Evolutionary conservation across 2,113 vertebrate species (phyloP).

Genomic region (Alosa alosa): DNA sequence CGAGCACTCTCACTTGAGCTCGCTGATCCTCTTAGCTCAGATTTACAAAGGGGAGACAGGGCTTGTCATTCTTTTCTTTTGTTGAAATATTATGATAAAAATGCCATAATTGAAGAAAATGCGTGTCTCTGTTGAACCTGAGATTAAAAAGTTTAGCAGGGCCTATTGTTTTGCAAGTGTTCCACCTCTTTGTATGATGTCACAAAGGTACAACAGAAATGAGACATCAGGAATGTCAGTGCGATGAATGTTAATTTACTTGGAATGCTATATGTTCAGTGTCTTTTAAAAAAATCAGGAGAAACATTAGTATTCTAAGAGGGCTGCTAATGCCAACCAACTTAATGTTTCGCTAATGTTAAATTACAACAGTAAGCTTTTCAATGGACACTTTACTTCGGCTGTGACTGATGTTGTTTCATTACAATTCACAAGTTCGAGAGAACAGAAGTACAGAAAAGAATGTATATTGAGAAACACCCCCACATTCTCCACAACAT

Average conservation of each 20-base stretch:
- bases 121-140: background rate
- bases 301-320: too few relatives aligned
- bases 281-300: background rate
- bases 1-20: background rate
- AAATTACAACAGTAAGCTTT: too few relatives aligned
- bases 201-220: background rate
- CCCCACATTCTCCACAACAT: too few relatives aligned
- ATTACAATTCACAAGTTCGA: too few relatives aligned
- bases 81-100: conserved; percentile 7
- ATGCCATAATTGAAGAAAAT: background rate
- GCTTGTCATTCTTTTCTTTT: background rate
- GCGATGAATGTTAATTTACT: background rate
- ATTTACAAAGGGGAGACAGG: conserved; percentile 8
- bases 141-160: background rate
- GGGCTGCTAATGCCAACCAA: too few relatives aligned
- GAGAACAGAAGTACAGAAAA: too few relatives aligned
- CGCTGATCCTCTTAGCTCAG: background rate
- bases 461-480: too few relatives aligned
- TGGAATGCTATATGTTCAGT: background rate
- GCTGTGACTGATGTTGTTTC: too few relatives aligned
- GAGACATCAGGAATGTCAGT: background rate
- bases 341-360: too few relatives aligned
- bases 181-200: background rate
- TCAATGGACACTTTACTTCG: too few relatives aligned
- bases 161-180: background rate